A percentile compares a stretch with the other conserved stretches of the same genome.
phyloP scores from a whole-genome alignment of 2,113 vertebrate genomes.

The Gila orcuttii region DNA sequence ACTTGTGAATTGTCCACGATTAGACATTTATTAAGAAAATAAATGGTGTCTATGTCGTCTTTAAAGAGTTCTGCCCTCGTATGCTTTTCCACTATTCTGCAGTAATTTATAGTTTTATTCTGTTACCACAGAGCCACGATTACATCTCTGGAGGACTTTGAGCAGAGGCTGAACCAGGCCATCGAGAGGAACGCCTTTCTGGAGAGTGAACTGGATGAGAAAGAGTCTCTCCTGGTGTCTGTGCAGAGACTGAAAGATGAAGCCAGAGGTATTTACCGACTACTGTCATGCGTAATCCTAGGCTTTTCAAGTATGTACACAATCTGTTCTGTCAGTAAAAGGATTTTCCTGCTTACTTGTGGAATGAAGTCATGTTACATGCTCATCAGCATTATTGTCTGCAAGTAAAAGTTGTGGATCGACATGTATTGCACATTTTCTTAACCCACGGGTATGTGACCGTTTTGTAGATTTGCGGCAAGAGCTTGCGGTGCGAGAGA shows the following conservation, averaged over 20 bases:
- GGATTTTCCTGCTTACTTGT: neutral
- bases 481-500: constrained; percentile 92
- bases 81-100: neutral
- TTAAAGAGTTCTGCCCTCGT: neutral
- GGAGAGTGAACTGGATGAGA: constrained; percentile 98
- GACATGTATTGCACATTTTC: neutral
- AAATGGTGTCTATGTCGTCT: neutral
- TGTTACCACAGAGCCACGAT: constrained; percentile 86
- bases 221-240: constrained; percentile 93
- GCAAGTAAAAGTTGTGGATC: neutral
- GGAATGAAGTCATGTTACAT: constrained; percentile 13
- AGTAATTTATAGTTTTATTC: neutral
- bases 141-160: constrained; percentile 96
- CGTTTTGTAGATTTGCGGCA: constrained; percentile 85
- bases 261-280: constrained; percentile 85
- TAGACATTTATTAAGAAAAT: neutral
- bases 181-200: constrained; percentile 98
- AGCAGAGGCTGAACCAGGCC: constrained; percentile 96
- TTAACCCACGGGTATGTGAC: neutral
- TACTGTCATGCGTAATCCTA: neutral
- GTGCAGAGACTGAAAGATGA: constrained; percentile 97
- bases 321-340: neutral
- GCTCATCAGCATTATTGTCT: neutral
- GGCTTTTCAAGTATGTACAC: neutral
- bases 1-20: neutral